A percentile compares a stretch with the other conserved stretches of the same genome.
These are phyloP conservation scores for Hymenochirus boettgeri DNA, from an alignment of 2,113 vertebrate genomes.

Conservation along the genomic window DNA sequence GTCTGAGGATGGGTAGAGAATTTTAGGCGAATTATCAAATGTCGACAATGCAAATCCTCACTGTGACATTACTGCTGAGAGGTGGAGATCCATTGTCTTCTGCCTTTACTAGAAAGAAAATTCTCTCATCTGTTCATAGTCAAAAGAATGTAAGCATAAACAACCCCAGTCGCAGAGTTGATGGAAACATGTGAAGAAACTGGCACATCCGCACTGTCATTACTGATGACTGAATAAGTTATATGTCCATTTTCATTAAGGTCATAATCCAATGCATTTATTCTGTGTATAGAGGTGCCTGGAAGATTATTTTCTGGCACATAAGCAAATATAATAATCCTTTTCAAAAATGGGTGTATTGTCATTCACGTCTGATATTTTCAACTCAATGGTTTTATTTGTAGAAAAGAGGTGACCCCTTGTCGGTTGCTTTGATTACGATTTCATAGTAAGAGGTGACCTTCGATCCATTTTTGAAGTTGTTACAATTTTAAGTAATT, in stretches of 20 bases:
- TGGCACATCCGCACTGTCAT: constrained; percentile 33
- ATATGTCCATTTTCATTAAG: constrained; percentile 50
- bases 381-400: constrained; percentile 66
- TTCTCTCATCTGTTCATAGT: constrained; percentile 48
- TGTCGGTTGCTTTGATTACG: constrained; percentile 73
- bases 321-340: constrained; percentile 76
- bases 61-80: constrained; percentile 50
- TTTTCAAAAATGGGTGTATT: constrained; percentile 82
- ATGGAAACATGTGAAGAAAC: constrained; percentile 49
- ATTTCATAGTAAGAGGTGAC: constrained; percentile 72
- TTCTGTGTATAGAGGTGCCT: constrained; percentile 80
- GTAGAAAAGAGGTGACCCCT: constrained; percentile 75
- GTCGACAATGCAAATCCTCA: constrained; percentile 54
- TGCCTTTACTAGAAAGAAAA: constrained; percentile 50
- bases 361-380: constrained; percentile 85
- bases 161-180: constrained; percentile 48
- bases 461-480: constrained; percentile 74
- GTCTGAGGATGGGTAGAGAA: neutral
- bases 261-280: constrained; percentile 74
- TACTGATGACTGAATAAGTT: neutral
- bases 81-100: constrained; percentile 54
- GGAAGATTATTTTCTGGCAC: constrained; percentile 71
- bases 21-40: constrained; percentile 53
- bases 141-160: constrained; percentile 43
- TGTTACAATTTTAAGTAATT: constrained; percentile 50